A percentile compares a stretch with the other conserved stretches of the same genome.
Conservation (phyloP, 1,140 invertebrate species). For the Druon quercuslanigerum region DNA sequence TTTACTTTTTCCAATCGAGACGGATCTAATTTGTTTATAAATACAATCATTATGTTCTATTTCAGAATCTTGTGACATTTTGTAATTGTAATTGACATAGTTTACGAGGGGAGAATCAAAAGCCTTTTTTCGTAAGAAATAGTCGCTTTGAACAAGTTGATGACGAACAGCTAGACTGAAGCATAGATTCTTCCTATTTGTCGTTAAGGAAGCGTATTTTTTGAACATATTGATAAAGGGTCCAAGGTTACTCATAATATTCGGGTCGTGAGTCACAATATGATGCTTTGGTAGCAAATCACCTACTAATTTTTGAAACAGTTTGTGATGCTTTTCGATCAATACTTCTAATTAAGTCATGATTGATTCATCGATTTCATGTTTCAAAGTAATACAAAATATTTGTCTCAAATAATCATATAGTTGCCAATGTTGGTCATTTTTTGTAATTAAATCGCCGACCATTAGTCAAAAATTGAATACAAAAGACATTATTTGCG, state of each 20-base stretch:
- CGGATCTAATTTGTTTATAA: too few relatives aligned
- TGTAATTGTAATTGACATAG: neutral
- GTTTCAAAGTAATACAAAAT: neutral
- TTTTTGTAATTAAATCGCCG: neutral
- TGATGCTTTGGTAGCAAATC: neutral
- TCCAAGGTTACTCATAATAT: neutral
- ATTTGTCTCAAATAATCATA: neutral
- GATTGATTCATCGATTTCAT: neutral
- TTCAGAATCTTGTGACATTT: neutral
- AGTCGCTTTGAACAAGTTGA: neutral
- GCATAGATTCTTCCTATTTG: too few relatives aligned
- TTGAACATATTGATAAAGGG: neutral
- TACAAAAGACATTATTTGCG: neutral
- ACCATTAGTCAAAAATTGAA: neutral
- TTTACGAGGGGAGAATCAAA: neutral
- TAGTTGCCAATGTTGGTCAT: neutral
- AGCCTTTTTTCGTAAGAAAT: neutral
- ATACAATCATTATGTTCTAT: too few relatives aligned
- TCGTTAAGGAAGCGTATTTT: too few relatives aligned
- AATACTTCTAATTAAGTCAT: neutral
- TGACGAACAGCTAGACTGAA: neutral
- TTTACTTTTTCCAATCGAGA: too few relatives aligned
- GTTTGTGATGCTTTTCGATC: neutral
- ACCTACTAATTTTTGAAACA: neutral
- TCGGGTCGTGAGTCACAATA: neutral